Base-by-base conservation (phyloP, 2,113 vertebrate species). In the Thomomys bottae region DNA sequence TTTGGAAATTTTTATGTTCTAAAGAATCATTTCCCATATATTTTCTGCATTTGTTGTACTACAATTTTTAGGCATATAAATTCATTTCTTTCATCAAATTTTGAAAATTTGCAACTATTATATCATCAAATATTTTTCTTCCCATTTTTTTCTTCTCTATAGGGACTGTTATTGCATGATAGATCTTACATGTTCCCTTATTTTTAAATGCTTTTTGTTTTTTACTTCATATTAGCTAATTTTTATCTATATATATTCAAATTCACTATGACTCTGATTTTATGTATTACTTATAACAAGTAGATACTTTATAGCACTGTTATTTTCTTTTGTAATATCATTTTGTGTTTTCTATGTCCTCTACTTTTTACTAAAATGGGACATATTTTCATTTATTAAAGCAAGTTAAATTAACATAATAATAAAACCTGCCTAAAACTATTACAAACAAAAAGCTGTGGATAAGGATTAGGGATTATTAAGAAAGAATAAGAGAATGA, bases 81-180 rank as follows among this genome's bases (percentile, higher is more conserved):
- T 77, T 36, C 81, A 32, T 67, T 34, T 54, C 12, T 63, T 77
- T 94, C 21, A 83, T 17, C 26, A 87, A 45, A 67, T 67, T 87
- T 54, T 34, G 12, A 32, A 77, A 57, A 82, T 21, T 77, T 92
- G 77, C 32, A 23, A 2, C 15, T 26, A 66, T 66, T 77, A 66
- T 45, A 36, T 84, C 28, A 67, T 90, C 18, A 76, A 82, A 4
- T 64, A 61, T 89, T 92, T 92, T 59, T 71, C 17, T 89, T 10
- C 1, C 1, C 2, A 12, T 40, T 78, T 49, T 40, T 87, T 6
- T 84, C 14, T 28, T 85, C 28, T 87, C 71, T 64, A 36, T 9
- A 63, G 9, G 23, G 9, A 70, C 15, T 84, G 59, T 64, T 76
- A 45, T 21, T 34, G 6, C 34, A 20, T 57, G 34, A 26, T 7